phyloP scores from a whole-genome alignment of 2,888 invertebrate species.

The Lasius platythorax region DNA sequence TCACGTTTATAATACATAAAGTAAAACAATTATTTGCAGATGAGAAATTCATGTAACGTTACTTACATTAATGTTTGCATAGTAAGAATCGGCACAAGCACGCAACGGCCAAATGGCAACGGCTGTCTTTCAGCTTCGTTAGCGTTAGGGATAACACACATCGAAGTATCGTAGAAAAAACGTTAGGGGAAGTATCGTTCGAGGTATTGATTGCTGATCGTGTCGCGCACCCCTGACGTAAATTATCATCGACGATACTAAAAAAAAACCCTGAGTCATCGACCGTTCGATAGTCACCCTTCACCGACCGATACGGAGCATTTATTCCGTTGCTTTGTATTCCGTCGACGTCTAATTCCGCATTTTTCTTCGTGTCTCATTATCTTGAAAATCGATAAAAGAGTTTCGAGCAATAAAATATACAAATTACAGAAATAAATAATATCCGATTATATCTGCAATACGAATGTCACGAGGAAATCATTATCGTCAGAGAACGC shows the following conservation, averaged over 20 bases:
- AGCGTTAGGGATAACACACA: conserved; percentile 34
- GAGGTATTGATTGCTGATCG: conserved; percentile 84
- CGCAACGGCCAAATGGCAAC: conserved; percentile 10
- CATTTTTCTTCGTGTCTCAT: conserved; percentile 56
- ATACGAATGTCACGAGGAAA: background rate
- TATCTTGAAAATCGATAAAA: conserved; percentile 5
- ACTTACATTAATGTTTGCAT: conserved; percentile 2
- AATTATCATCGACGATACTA: conserved; percentile 82
- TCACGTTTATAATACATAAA: background rate
- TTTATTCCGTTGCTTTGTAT: conserved; percentile 62
- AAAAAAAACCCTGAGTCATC: conserved; percentile 83
- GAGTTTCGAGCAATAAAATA: background rate
- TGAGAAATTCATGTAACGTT: background rate
- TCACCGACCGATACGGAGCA: conserved; percentile 69
- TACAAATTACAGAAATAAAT: conserved; percentile 12
- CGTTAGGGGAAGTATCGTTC: conserved; percentile 71
- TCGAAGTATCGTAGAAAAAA: conserved; percentile 53
- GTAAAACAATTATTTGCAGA: background rate
- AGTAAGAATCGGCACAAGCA: background rate
- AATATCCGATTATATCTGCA: background rate
- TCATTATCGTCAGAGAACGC: background rate
- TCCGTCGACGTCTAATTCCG: conserved; percentile 53
- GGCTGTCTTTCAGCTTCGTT: conserved; percentile 46
- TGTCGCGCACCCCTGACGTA: conserved; percentile 81
- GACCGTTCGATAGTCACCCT: conserved; percentile 77